Percentiles rank a stretch among this genome's conserved stretches.
Conservation (phyloP, 2,888 invertebrate species). For the Oligia strigilis region DNA sequence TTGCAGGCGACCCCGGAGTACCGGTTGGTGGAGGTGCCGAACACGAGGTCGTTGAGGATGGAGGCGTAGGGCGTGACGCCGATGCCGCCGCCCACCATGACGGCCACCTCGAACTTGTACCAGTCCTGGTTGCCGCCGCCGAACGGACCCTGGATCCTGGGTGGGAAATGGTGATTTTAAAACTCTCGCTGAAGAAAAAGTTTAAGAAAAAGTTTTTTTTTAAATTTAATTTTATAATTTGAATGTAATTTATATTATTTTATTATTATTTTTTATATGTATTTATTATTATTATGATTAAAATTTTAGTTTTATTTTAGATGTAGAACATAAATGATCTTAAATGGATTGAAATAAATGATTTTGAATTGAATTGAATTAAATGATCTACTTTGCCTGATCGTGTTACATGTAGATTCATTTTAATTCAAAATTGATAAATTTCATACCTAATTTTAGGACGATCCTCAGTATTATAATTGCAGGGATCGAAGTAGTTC, state of each 20-base stretch:
- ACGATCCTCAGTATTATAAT: slow-evolving; percentile 96
- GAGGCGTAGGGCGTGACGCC: slow-evolving; percentile 99
- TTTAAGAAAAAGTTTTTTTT: no score
- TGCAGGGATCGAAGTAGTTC: slow-evolving; percentile 98
- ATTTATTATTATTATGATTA: no score
- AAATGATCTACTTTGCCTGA: not conserved
- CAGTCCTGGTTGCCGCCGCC: slow-evolving; percentile 99
- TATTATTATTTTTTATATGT: no score
- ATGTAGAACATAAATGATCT: no score
- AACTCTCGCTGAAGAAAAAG: not conserved
- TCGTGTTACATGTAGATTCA: not conserved
- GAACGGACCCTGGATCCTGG: slow-evolving; percentile 97
- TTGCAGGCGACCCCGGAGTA: slow-evolving; percentile 99
- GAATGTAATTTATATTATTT: no score
- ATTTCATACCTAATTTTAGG: slow-evolving; percentile 92
- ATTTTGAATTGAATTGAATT: no score
- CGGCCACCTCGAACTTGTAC: slow-evolving; percentile 99
- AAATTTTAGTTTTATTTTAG: no score
- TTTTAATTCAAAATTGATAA: no score
- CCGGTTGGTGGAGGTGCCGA: slow-evolving; percentile 98
- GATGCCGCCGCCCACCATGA: slow-evolving; percentile 99
- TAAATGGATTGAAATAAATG: no score
- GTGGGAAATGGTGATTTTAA: not conserved
- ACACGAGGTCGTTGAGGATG: slow-evolving; percentile 98
- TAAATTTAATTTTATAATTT: no score